A percentile compares a stretch with the other conserved stretches of the same genome.
Evolutionary conservation across 1,140 invertebrate genomes (phyloP).

Genomic region (Euglossa dilemma): DNA sequence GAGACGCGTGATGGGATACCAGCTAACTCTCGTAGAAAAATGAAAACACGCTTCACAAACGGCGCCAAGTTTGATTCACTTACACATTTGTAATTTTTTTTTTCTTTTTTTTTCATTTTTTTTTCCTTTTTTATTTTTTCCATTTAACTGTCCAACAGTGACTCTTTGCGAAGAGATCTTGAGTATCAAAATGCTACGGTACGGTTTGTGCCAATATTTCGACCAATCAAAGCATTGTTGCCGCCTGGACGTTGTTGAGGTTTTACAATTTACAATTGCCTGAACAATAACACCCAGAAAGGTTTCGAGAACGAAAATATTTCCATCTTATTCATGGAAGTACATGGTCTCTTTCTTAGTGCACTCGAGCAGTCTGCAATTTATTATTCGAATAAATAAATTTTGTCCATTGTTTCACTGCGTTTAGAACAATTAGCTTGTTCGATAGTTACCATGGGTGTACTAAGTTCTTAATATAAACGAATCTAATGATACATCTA

Average conservation of each 20-base stretch:
- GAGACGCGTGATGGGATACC: not conserved
- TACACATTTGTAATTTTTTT: not conserved
- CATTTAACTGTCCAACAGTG: constrained; percentile 8
- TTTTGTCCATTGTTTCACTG: not conserved
- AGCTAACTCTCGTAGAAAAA: constrained; percentile 41
- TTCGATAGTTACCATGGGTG: not conserved
- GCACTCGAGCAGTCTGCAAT: not conserved
- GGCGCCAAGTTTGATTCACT: constrained; percentile 18
- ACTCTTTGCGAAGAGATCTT: constrained; percentile 9
- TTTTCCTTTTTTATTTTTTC: not conserved
- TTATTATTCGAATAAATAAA: constrained; percentile 3
- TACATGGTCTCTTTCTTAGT: not conserved
- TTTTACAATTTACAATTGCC: not conserved
- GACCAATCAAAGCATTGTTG: constrained; percentile 44
- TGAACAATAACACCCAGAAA: not conserved
- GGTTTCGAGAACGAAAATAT: not conserved
- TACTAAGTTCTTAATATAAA: not conserved
- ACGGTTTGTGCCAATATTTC: constrained; percentile 36
- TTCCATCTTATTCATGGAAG: not conserved
- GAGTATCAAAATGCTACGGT: constrained; percentile 37
- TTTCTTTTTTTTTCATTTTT: not conserved
- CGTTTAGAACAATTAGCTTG: not conserved
- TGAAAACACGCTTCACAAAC: constrained; percentile 43
- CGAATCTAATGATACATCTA: constrained; percentile 10
- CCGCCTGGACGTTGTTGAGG: not conserved